These are phyloP conservation scores for Delia radicum DNA, from an alignment of 1,140 invertebrate species.

Conservation along the genomic window DNA sequence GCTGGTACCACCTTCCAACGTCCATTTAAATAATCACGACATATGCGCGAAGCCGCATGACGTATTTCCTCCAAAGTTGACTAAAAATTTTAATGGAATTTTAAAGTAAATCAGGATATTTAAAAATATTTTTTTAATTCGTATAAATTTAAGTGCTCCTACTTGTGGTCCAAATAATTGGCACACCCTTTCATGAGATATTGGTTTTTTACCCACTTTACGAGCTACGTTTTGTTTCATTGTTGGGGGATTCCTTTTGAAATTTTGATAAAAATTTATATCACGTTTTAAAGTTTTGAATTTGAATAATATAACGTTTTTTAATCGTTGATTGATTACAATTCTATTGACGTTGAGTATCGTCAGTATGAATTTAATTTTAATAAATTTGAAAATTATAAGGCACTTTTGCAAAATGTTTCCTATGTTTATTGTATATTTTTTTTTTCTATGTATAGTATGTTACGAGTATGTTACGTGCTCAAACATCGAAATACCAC, in stretches of 20 bases:
- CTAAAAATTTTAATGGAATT: conserved; percentile 31
- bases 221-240: conserved; percentile 8
- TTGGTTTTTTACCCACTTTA: conserved; percentile 17
- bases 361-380: no score
- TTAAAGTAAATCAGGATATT: neutral
- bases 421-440: neutral
- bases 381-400: neutral
- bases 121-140: neutral
- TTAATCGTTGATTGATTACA: neutral
- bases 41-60: conserved; percentile 79
- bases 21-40: conserved; percentile 82
- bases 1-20: conserved; percentile 80
- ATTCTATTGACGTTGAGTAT: neutral
- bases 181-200: conserved; percentile 15
- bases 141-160: neutral
- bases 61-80: conserved; percentile 67
- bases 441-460: neutral
- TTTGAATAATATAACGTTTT: neutral
- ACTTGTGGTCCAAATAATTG: conserved; percentile 18
- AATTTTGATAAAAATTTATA: neutral
- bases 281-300: neutral
- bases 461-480: neutral
- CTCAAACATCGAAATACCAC: neutral
- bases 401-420: no score
- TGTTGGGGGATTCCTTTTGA: neutral